A percentile compares a stretch with the other conserved stretches of the same genome.
Conservation (phyloP, 2,113 vertebrate species). For the Solea solea region DNA sequence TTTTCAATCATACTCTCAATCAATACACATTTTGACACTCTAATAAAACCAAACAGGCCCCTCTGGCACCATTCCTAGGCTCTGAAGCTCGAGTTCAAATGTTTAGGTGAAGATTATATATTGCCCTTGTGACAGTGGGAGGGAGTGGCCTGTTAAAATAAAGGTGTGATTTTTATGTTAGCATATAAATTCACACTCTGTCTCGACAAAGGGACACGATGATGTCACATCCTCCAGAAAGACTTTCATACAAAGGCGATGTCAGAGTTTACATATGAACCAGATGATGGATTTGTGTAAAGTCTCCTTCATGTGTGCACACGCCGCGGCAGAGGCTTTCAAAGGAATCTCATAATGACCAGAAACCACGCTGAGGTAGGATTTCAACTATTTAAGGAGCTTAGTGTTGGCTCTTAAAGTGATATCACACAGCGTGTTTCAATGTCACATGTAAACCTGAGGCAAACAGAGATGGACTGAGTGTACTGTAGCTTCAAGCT, state of each 20-base stretch:
- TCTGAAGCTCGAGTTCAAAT: constrained; percentile 61
- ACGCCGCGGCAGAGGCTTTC: constrained; percentile 4
- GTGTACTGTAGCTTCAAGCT: background rate
- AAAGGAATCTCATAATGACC: constrained; percentile 19
- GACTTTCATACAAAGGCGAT: constrained; percentile 42
- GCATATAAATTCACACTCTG: constrained; percentile 47
- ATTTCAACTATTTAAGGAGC: constrained; percentile 42
- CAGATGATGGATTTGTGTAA: constrained; percentile 54
- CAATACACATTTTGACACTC: constrained; percentile 65
- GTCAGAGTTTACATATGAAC: constrained; percentile 11
- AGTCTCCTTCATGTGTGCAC: constrained; percentile 17
- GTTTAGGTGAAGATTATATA: constrained; percentile 59
- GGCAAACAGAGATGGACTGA: background rate
- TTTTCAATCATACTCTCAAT: constrained; percentile 59
- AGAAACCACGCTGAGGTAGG: constrained; percentile 21
- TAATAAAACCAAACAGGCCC: constrained; percentile 61
- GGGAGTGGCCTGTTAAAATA: constrained; percentile 40
- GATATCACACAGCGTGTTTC: constrained; percentile 10
- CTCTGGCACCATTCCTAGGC: constrained; percentile 45
- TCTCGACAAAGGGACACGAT: constrained; percentile 41
- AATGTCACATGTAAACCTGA: constrained; percentile 12
- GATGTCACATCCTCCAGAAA: constrained; percentile 62
- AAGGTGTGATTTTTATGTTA: constrained; percentile 49
- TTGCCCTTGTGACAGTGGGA: constrained; percentile 43
- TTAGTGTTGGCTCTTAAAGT: constrained; percentile 3